Conservation (phyloP, 2,888 invertebrate species). For the Bellardia pandia region DNA sequence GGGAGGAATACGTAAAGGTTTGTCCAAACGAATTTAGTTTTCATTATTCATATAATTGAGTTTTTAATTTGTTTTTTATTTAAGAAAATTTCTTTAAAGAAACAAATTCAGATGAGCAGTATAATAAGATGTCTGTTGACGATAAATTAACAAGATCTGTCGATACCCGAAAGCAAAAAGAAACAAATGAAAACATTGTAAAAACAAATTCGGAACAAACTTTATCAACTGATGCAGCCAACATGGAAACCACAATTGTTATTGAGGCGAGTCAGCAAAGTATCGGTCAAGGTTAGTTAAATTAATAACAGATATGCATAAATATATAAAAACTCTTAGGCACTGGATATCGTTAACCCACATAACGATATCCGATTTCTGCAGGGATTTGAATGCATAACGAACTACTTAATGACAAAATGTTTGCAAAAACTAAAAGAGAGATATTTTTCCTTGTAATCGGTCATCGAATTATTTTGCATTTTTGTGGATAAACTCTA, state of each 20-base stretch:
- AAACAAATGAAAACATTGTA: neutral
- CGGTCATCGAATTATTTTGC: too few species aligned
- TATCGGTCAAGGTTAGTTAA: neutral
- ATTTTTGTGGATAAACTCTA: too few species aligned
- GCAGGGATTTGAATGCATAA: too few species aligned
- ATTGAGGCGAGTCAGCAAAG: neutral
- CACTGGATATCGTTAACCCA: too few species aligned
- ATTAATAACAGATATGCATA: too few species aligned
- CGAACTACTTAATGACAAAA: too few species aligned
- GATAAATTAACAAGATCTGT: neutral
- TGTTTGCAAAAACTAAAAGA: too few species aligned
- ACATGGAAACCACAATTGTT: neutral
- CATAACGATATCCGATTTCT: too few species aligned
- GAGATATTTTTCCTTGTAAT: too few species aligned
- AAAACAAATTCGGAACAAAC: neutral
- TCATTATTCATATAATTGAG: neutral
- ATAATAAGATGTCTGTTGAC: too few species aligned
- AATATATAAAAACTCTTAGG: too few species aligned
- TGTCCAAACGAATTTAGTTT: neutral
- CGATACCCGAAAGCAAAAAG: neutral
- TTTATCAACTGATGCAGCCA: neutral
- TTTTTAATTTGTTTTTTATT: neutral
- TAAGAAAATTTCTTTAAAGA: neutral
- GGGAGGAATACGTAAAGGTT: neutral
- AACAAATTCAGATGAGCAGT: neutral